Conservation (phyloP, 2,888 invertebrate genomes). For the Acleris laterana region DNA sequence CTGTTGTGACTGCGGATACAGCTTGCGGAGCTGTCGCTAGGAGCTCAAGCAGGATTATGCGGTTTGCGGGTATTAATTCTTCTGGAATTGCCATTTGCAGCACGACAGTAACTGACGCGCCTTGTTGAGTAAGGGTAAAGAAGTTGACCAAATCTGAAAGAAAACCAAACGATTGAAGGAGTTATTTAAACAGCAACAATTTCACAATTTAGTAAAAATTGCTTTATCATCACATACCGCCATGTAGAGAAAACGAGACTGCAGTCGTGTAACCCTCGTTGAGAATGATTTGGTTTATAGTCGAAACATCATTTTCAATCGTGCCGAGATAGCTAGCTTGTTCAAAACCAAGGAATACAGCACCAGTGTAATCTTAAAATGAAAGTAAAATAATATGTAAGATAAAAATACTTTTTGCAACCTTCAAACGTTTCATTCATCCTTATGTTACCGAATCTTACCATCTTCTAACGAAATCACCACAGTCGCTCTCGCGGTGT, state of each 20-base stretch:
- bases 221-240: constrained; percentile 31
- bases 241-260: constrained; percentile 37
- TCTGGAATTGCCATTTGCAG: constrained; percentile 45
- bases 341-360: constrained; percentile 42
- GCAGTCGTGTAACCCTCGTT: constrained; percentile 37
- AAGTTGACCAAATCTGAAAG: constrained; percentile 43
- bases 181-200: not conserved
- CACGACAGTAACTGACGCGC: constrained; percentile 35
- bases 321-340: constrained; percentile 41
- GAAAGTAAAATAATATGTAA: not conserved
- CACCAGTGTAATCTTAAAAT: constrained; percentile 34
- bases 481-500: constrained; percentile 32
- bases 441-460: not conserved
- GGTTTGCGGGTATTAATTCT: constrained; percentile 44
- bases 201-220: not conserved
- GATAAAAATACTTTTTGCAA: not conserved
- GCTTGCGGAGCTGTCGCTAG: constrained; percentile 46
- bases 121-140: constrained; percentile 38
- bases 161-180: not conserved
- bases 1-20: constrained; percentile 47
- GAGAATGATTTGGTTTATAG: constrained; percentile 35
- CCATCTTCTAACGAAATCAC: constrained; percentile 26
- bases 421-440: not conserved
- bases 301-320: constrained; percentile 28
- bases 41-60: constrained; percentile 46